Percentiles rank a stretch among this genome's conserved stretches.
Evolutionary conservation across 2,797 vertebrate species (phyloP).

Genomic region (Dicrostonyx torquatus): DNA sequence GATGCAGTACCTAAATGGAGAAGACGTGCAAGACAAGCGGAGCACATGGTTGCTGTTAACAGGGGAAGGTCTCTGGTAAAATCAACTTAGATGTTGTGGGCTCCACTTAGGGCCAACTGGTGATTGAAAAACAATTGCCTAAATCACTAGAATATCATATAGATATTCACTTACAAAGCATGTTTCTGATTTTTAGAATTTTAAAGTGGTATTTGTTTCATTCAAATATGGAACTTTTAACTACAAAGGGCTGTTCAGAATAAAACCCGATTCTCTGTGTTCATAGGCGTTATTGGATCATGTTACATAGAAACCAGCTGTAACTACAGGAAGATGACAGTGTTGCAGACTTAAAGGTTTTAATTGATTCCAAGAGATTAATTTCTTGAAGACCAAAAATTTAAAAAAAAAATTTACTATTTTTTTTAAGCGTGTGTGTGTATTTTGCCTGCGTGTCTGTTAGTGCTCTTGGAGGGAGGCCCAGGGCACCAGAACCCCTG

Average conservation of each 20-base stretch:
- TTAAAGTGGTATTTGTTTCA: slow-evolving; percentile 22
- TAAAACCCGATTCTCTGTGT: slow-evolving; percentile 48
- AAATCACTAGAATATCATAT: slow-evolving; percentile 15
- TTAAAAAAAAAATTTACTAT: no score
- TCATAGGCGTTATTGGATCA: background rate
- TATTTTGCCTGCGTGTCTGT: background rate
- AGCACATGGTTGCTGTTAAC: background rate
- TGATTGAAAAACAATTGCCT: background rate
- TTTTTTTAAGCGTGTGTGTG: background rate
- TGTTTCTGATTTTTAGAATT: slow-evolving; percentile 57
- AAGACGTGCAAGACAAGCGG: background rate
- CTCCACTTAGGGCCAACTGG: background rate
- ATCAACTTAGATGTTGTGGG: background rate
- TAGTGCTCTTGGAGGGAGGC: background rate
- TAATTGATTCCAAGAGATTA: slow-evolving; percentile 13
- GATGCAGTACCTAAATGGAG: background rate
- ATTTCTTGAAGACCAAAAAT: slow-evolving; percentile 44
- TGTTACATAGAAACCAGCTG: background rate
- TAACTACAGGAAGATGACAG: slow-evolving; percentile 1
- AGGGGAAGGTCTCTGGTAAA: background rate
- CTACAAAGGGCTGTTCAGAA: slow-evolving; percentile 18
- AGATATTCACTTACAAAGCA: background rate
- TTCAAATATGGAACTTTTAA: slow-evolving; percentile 47
- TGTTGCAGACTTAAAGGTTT: slow-evolving; percentile 34
- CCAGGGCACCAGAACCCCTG: background rate